Percentiles rank a stretch among this genome's conserved stretches.
phyloP scores from a whole-genome alignment of 2,888 invertebrate species.

The Matsumyia berberina region DNA sequence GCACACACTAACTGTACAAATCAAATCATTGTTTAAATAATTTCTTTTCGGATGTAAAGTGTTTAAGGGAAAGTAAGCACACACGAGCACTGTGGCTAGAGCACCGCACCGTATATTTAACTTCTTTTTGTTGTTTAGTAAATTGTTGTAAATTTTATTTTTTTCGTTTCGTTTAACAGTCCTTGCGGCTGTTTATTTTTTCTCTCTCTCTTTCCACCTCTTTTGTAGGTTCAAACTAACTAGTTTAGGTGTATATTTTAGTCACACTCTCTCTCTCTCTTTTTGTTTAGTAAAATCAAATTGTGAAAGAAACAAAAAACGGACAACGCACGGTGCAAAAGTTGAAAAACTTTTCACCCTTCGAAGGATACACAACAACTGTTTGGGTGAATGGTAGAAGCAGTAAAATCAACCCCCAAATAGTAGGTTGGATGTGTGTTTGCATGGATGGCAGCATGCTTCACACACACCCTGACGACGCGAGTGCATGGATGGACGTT shows the following conservation, averaged over 20 bases:
- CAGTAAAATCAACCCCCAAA: constrained; percentile 81
- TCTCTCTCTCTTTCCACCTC: constrained; percentile 10
- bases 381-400: constrained; percentile 81
- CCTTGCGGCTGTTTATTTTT: constrained; percentile 59
- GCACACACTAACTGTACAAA: constrained; percentile 68
- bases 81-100: constrained; percentile 54
- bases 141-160: constrained; percentile 57
- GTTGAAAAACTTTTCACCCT: constrained; percentile 84
- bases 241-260: constrained; percentile 47
- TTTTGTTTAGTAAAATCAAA: constrained; percentile 75
- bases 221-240: constrained; percentile 30
- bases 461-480: constrained; percentile 57
- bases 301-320: constrained; percentile 78
- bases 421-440: constrained; percentile 75
- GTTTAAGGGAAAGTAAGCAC: constrained; percentile 36
- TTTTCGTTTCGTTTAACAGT: constrained; percentile 49
- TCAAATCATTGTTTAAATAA: constrained; percentile 71
- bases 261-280: constrained; percentile 51
- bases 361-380: constrained; percentile 85
- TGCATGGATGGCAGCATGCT: constrained; percentile 78
- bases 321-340: constrained; percentile 81
- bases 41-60: constrained; percentile 23
- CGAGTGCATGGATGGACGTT: constrained; percentile 61
- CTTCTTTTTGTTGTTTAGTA: constrained; percentile 41
- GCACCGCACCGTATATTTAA: constrained; percentile 58